Percentiles rank a stretch among this genome's conserved stretches.
phyloP scores from a whole-genome alignment of 2,888 invertebrate species.

The Polyommatus icarus region DNA sequence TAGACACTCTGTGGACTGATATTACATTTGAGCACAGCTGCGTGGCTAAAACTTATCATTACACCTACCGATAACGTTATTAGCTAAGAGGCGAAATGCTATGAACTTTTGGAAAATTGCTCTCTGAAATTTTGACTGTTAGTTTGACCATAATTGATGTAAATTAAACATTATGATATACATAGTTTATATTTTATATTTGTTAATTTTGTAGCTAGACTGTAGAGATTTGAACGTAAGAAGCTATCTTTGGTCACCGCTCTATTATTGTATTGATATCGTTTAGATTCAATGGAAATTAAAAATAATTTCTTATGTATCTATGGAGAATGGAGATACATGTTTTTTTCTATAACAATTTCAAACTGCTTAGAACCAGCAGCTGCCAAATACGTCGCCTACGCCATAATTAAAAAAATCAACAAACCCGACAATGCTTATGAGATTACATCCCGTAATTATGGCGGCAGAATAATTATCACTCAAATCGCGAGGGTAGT shows the following conservation, averaged over 20 bases:
- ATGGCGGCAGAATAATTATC: conserved; percentile 76
- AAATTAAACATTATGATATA: no score
- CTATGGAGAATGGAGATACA: no score
- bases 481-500: conserved; percentile 70
- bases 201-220: no score
- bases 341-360: neutral
- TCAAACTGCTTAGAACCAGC: neutral
- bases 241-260: no score
- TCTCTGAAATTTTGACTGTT: no score
- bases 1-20: neutral
- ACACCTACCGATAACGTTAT: neutral
- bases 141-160: no score
- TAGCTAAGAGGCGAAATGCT: neutral
- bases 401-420: neutral
- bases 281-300: no score
- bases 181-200: no score
- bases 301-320: no score
- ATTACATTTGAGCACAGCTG: neutral
- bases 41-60: neutral
- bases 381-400: neutral
- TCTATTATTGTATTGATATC: no score
- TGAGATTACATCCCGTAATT: conserved; percentile 75
- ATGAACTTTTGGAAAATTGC: no score
- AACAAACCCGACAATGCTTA: conserved; percentile 49
- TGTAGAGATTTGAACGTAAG: no score